These are phyloP conservation scores for Heteropelma amictum DNA, from an alignment of 2,888 invertebrate genomes.

Conservation along the genomic window DNA sequence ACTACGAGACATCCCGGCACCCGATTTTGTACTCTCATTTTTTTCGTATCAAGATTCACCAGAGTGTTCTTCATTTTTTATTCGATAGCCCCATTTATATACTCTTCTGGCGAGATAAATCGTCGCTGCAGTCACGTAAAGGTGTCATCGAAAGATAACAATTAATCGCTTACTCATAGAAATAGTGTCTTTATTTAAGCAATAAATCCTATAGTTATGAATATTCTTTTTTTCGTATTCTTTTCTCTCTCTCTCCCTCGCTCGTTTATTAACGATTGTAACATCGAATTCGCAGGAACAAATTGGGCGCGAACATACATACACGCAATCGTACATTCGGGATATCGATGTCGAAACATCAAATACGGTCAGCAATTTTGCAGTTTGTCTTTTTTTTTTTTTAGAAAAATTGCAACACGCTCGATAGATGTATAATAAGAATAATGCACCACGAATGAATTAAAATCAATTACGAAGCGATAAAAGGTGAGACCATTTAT, in stretches of 20 bases:
- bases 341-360: background rate
- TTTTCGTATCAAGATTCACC: background rate
- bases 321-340: no score
- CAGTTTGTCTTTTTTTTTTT: no score
- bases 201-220: background rate
- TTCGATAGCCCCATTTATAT: conserved; percentile 17
- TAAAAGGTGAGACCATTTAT: no score
- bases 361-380: conserved; percentile 6
- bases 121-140: conserved; percentile 16
- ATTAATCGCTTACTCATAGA: background rate
- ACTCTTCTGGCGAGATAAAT: background rate
- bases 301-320: background rate
- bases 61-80: background rate
- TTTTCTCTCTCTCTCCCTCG: no score
- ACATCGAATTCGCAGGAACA: background rate
- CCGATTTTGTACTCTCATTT: conserved; percentile 18
- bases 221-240: no score
- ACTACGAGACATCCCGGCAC: conserved; percentile 8
- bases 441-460: no score
- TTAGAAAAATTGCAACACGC: no score
- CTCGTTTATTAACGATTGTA: background rate
- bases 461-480: no score
- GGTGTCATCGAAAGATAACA: conserved; percentile 21
- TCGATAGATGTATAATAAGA: no score
- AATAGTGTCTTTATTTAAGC: background rate